Conservation (phyloP, 2,797 vertebrate species). For the Eulemur rubriventer region DNA sequence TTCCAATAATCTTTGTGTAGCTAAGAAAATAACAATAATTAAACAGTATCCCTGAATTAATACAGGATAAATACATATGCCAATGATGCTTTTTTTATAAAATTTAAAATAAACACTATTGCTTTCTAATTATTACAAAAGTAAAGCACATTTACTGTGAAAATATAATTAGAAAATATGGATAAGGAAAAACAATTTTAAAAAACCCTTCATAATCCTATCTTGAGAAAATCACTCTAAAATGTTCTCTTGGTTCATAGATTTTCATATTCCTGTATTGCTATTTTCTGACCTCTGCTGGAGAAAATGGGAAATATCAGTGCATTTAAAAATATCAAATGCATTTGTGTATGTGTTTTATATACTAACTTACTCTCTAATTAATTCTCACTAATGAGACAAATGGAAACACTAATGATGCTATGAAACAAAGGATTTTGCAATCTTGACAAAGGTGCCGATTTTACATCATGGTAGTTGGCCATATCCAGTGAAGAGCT, state of each 20-base stretch:
- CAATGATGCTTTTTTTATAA: neutral
- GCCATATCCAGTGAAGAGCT: neutral
- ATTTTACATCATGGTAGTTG: neutral
- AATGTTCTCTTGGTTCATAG: neutral
- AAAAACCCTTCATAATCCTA: neutral
- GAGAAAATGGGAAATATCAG: slow-evolving; percentile 55
- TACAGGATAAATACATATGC: neutral
- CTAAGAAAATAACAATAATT: neutral
- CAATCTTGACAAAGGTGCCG: neutral
- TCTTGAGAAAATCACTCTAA: slow-evolving; percentile 45
- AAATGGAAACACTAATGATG: neutral
- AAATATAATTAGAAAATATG: slow-evolving; percentile 15
- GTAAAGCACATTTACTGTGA: slow-evolving; percentile 2
- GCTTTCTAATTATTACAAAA: slow-evolving; percentile 52
- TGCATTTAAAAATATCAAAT: neutral
- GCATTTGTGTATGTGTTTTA: slow-evolving; percentile 1
- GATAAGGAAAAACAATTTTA: neutral
- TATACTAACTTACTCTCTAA: neutral
- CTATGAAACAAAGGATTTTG: neutral
- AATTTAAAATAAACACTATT: slow-evolving; percentile 15
- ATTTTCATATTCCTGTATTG: slow-evolving; percentile 54
- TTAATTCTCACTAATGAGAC: slow-evolving; percentile 35
- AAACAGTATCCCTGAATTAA: neutral
- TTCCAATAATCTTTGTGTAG: neutral
- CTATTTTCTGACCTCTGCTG: slow-evolving; percentile 73